phyloP scores from a whole-genome alignment of 2,113 vertebrate species.

The Hiodon tergisus region DNA sequence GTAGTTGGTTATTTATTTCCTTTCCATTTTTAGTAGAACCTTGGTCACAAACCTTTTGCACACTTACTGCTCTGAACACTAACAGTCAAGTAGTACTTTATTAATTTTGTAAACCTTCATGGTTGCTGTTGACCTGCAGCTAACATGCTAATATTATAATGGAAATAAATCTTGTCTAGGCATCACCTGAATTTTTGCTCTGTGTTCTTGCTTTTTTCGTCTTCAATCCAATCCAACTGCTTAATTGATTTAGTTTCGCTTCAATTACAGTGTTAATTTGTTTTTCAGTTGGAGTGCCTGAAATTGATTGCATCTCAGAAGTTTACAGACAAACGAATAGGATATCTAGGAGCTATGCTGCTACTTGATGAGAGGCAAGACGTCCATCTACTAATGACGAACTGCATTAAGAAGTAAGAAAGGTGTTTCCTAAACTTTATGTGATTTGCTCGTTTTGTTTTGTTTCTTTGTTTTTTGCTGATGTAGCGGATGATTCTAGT shows the following conservation, averaged over 20 bases:
- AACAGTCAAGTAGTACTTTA: too few relatives aligned
- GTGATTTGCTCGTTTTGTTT: not conserved
- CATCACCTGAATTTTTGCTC: too few relatives aligned
- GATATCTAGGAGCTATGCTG: slow-evolving; percentile 97
- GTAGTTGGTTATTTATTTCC: not conserved
- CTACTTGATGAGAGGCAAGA: slow-evolving; percentile 97
- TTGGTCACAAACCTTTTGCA: too few relatives aligned
- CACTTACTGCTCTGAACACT: too few relatives aligned
- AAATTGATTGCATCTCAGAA: slow-evolving; percentile 98
- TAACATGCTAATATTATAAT: too few relatives aligned
- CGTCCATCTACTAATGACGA: slow-evolving; percentile 98
- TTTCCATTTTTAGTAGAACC: not conserved
- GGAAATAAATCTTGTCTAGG: too few relatives aligned
- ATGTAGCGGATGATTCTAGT: not conserved
- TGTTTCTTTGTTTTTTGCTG: not conserved
- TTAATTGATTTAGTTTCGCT: not conserved
- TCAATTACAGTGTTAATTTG: slow-evolving; percentile 3
- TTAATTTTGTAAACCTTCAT: too few relatives aligned
- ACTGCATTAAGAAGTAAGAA: slow-evolving; percentile 99
- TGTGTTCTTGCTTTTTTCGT: not conserved
- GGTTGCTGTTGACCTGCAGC: too few relatives aligned
- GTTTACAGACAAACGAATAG: slow-evolving; percentile 99
- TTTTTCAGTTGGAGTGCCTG: slow-evolving; percentile 92
- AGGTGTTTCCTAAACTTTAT: not conserved
- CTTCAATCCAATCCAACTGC: not conserved